phyloP scores from a whole-genome alignment of 2,113 vertebrate species.

The Mormyrus iriodes region DNA sequence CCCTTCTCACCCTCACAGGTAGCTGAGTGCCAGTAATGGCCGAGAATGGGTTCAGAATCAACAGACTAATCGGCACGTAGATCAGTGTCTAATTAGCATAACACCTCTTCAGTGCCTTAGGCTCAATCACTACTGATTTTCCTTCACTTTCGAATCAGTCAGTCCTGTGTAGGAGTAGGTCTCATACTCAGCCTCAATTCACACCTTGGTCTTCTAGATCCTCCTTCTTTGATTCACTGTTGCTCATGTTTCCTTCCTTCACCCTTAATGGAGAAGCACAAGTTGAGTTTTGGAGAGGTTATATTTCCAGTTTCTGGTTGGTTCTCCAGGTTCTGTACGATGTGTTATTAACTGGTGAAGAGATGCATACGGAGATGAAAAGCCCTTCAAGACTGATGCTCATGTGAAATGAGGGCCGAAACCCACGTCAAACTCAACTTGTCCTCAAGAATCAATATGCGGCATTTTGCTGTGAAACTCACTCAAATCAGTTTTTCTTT shows the following conservation, averaged over 20 bases:
- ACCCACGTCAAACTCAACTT: conserved; percentile 27
- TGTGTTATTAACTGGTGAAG: neutral
- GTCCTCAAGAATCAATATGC: neutral
- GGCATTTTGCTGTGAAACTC: neutral
- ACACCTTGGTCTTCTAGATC: neutral
- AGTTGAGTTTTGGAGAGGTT: conserved; percentile 18
- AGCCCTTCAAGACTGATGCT: neutral
- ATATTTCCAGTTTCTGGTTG: neutral
- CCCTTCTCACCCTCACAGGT: conserved; percentile 90
- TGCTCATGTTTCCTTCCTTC: neutral
- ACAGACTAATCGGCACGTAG: conserved; percentile 70
- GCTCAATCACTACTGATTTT: conserved; percentile 26
- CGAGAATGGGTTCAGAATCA: conserved; percentile 59
- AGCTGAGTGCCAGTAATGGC: conserved; percentile 70
- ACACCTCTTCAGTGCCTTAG: neutral
- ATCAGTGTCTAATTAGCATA: conserved; percentile 56
- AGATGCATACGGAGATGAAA: neutral
- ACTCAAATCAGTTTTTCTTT: neutral
- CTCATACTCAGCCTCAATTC: conserved; percentile 8
- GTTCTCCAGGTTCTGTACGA: neutral
- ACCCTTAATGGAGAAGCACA: conserved; percentile 1
- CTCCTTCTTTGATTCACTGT: conserved; percentile 7
- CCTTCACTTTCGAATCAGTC: conserved; percentile 31
- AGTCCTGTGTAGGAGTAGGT: conserved; percentile 36
- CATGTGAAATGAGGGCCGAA: neutral